A percentile compares a stretch with the other conserved stretches of the same genome.
Evolutionary conservation across 2,797 vertebrate genomes (phyloP).

Genomic region (Gadopsis marmoratus): DNA sequence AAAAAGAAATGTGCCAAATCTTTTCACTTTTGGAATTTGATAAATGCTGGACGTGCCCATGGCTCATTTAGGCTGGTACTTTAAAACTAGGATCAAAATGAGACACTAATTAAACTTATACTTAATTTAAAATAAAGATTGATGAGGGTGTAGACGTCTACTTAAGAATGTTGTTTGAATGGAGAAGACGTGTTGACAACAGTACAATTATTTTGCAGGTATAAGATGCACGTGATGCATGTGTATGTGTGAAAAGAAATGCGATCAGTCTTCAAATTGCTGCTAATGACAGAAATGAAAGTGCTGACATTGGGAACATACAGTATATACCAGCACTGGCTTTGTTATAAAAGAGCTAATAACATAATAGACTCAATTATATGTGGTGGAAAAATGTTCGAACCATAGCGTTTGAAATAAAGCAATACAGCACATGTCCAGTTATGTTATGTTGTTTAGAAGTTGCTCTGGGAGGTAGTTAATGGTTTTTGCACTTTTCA

Average conservation of each 20-base stretch:
- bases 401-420: background rate
- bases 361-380: constrained; percentile 32
- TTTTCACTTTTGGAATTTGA: constrained; percentile 36
- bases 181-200: background rate
- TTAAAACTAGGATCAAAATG: constrained; percentile 36
- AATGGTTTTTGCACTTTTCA: background rate
- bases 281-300: constrained; percentile 15
- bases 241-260: background rate
- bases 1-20: constrained; percentile 49
- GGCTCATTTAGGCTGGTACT: constrained; percentile 42
- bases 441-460: background rate
- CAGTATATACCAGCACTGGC: background rate
- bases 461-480: background rate
- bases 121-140: constrained; percentile 39
- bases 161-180: background rate
- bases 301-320: background rate
- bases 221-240: background rate
- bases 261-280: background rate
- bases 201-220: constrained; percentile 11
- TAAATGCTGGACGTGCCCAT: constrained; percentile 39
- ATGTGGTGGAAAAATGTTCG: background rate
- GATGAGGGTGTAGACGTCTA: background rate
- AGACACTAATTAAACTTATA: constrained; percentile 42
- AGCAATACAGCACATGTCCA: background rate
- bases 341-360: constrained; percentile 25